Conservation (phyloP, 2,797 vertebrate genomes). For the Prionace glauca region DNA sequence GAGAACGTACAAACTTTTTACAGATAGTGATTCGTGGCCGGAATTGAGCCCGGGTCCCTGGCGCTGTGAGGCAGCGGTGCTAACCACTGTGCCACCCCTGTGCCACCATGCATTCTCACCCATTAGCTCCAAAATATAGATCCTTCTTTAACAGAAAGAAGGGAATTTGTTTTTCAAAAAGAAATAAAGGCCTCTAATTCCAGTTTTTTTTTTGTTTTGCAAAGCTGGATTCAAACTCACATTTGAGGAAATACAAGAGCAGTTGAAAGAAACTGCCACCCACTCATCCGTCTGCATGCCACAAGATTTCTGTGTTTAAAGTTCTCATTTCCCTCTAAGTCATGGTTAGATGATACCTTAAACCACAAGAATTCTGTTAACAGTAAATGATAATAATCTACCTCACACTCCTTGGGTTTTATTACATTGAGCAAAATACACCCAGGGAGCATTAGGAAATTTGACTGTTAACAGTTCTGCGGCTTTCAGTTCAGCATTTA, state of each 20-base stretch:
- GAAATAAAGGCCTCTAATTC: neutral
- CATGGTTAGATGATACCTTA: neutral
- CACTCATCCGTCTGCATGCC: neutral
- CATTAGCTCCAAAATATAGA: neutral
- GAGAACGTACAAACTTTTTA: no score
- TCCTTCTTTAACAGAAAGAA: neutral
- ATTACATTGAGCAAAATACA: neutral
- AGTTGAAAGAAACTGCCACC: neutral
- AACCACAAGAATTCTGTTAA: conserved; percentile 26
- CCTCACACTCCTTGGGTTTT: neutral
- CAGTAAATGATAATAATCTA: conserved; percentile 21
- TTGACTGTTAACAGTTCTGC: neutral
- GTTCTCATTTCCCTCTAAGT: neutral
- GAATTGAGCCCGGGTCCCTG: no score
- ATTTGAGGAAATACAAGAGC: conserved; percentile 4
- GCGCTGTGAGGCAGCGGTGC: no score
- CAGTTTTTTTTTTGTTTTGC: neutral
- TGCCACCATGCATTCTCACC: neutral
- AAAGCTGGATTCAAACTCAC: neutral
- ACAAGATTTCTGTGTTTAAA: neutral
- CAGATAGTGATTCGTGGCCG: no score
- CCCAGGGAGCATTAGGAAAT: neutral
- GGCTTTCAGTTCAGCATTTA: conserved; percentile 16
- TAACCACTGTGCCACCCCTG: no score
- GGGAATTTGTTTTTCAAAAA: no score